These are phyloP conservation scores for Plumapathes pennacea DNA, from an alignment of 92 coral and sea anemone genomes.

Conservation along the genomic window DNA sequence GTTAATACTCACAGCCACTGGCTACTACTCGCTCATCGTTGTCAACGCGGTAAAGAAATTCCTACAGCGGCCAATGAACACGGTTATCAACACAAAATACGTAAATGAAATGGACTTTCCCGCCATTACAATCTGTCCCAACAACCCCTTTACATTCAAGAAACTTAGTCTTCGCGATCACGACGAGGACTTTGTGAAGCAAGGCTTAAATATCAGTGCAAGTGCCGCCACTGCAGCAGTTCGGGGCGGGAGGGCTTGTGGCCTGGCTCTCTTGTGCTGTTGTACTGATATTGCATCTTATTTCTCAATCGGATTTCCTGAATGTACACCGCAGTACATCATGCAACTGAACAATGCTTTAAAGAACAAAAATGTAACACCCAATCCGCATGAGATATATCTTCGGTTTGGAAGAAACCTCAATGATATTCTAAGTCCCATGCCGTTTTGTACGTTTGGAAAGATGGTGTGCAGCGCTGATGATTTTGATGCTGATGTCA, in stretches of 20 bases:
- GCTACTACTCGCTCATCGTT: conserved; percentile 16
- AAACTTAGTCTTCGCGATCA: conserved; percentile 20
- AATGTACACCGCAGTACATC: conserved; percentile 19
- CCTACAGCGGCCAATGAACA: conserved; percentile 17
- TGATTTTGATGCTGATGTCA: conserved; percentile 13
- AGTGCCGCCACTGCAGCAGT: conserved; percentile 29
- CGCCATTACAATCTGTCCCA: conserved; percentile 50
- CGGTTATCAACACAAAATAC: conserved; percentile 13
- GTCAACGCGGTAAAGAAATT: conserved; percentile 28
- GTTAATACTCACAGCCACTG: conserved; percentile 17
- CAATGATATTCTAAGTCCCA: not conserved
- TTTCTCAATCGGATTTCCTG: not conserved
- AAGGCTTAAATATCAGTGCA: conserved; percentile 31
- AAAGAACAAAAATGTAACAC: not conserved
- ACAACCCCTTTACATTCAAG: conserved; percentile 6
- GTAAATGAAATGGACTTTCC: conserved; percentile 32
- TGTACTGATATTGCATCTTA: not conserved
- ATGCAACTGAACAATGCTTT: conserved; percentile 2
- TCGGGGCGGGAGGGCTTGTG: conserved; percentile 33
- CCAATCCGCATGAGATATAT: conserved; percentile 1
- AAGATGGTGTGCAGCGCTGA: not conserved
- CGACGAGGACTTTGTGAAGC: conserved; percentile 18
- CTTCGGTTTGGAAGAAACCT: conserved; percentile 8
- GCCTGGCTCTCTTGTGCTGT: conserved; percentile 32
- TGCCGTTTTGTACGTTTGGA: conserved; percentile 6